These are phyloP conservation scores for Rhimphoctona megacephalus DNA, from an alignment of 2,888 invertebrate species.

Conservation along the genomic window DNA sequence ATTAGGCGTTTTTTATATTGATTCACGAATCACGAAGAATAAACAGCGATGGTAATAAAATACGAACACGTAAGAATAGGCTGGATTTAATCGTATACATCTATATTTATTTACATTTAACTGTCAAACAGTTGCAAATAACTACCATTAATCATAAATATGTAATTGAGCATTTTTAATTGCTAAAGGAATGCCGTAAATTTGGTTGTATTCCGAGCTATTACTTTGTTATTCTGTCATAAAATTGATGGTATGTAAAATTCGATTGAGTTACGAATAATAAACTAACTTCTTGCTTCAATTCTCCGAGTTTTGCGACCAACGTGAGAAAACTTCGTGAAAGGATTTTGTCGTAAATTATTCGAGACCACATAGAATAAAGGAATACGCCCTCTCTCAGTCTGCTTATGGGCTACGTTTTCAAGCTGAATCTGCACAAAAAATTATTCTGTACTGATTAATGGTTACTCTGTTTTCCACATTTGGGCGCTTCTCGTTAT, in stretches of 20 bases:
- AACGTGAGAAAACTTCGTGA: conserved; percentile 43
- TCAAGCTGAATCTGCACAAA: not conserved
- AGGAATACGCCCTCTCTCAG: not conserved
- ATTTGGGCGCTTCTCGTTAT: not conserved
- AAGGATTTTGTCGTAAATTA: conserved; percentile 52
- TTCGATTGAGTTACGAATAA: not conserved
- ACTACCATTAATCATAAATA: not conserved
- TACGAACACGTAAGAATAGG: not conserved
- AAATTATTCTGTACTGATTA: not conserved
- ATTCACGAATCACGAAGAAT: not conserved
- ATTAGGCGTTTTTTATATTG: not conserved
- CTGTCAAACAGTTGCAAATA: not conserved
- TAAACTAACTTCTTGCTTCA: not conserved
- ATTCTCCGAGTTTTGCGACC: conserved; percentile 5
- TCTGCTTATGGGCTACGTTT: conserved; percentile 27
- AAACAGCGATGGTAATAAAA: not conserved
- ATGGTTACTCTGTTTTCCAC: not conserved
- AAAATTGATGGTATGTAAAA: not conserved
- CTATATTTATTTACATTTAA: not conserved
- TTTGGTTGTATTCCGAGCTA: not conserved
- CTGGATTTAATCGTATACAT: not conserved
- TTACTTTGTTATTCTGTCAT: not conserved
- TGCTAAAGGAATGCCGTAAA: not conserved
- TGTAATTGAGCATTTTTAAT: not conserved
- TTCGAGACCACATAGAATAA: conserved; percentile 27